Percentiles rank a stretch among this genome's conserved stretches.
phyloP scores from a whole-genome alignment of 1,140 invertebrate genomes.

The Drosophila sturtevanti region DNA sequence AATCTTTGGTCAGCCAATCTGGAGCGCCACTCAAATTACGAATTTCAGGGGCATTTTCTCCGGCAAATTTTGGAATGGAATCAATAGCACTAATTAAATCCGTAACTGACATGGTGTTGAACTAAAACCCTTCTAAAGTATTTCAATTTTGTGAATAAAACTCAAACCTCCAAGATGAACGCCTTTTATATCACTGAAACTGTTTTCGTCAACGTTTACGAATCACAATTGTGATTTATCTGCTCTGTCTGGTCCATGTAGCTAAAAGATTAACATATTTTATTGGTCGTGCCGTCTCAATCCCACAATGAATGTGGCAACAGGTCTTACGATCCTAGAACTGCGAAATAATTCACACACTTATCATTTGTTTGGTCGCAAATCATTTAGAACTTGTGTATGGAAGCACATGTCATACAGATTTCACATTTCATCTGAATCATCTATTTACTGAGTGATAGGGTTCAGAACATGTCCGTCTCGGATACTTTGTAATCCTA shows the following conservation, averaged over 20 bases:
- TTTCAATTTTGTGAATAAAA: conserved; percentile 5
- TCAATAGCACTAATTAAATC: conserved; percentile 64
- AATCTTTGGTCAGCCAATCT: conserved; percentile 64
- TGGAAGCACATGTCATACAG: not conserved
- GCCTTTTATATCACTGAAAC: conserved; percentile 45
- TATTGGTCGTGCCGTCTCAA: not conserved
- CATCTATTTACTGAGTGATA: conserved; percentile 7
- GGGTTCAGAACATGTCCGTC: no score
- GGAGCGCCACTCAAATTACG: conserved; percentile 47
- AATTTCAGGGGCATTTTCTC: not conserved
- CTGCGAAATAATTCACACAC: not conserved
- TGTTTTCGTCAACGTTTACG: conserved; percentile 24
- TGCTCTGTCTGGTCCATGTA: conserved; percentile 4
- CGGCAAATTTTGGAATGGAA: conserved; percentile 46
- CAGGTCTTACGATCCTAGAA: not conserved
- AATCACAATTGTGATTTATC: conserved; percentile 52
- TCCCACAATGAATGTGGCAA: not conserved
- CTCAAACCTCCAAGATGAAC: not conserved
- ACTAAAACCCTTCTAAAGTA: not conserved
- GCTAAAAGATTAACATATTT: conserved; percentile 19
- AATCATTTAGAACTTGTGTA: conserved; percentile 5
- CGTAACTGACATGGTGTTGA: conserved; percentile 60
- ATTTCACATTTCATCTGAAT: not conserved
- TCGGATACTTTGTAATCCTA: no score
- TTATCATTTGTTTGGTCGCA: not conserved